Evolutionary conservation across 2,888 invertebrate genomes (phyloP), one percentile per base, ranked within the genome.

Genomic region (Diloba caeruleocephala): DNA sequence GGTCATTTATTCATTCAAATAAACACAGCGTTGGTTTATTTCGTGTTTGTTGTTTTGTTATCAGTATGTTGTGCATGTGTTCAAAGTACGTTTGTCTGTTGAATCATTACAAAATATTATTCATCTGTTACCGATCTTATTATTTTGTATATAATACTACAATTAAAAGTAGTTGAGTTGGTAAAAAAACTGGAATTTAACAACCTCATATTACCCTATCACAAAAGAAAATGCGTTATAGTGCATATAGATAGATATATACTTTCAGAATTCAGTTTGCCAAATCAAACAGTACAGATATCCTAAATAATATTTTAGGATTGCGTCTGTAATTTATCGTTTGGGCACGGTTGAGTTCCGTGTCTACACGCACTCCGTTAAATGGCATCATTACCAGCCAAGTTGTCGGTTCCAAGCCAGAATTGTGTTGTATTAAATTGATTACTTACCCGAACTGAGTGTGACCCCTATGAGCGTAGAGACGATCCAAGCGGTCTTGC

Each of bases 381-480:
- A 28, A 42, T 39, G 26, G 42, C 9, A 21, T 61, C 36, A 43
- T 39, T 36, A 54, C 26, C 34, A 21, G 21, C 36, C 17, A 10
- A 38, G 32, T 34, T 55, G 17, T 46, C 55, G 44, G 39, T 49
- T 45, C 32, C 44, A 43, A 49, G 31, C 12, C 5, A 21, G 28
- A 51, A 38, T 49, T 31, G 29, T 28, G 41, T 15, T 32, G 52
- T 54, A 53, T 51, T 58, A 57, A 69, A 55, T 53, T 63, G 46
- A 70, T 94, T 94, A 98, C 98, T 94, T 94, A 98, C 98, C 99
- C 83, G 98, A 97, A 78, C 98, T 98, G 62, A 99, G 95, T 3
- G 99, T 99, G 62, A 99, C 96, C 46, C 99, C 99, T 55, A 98
- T 98, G 81, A 99, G 96, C 70, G 99, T 96, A 29, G 99, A 99